Percentiles rank a stretch among this genome's conserved stretches.
Conservation (phyloP, 2,888 invertebrate genomes). For the Anoncus sp. region DNA sequence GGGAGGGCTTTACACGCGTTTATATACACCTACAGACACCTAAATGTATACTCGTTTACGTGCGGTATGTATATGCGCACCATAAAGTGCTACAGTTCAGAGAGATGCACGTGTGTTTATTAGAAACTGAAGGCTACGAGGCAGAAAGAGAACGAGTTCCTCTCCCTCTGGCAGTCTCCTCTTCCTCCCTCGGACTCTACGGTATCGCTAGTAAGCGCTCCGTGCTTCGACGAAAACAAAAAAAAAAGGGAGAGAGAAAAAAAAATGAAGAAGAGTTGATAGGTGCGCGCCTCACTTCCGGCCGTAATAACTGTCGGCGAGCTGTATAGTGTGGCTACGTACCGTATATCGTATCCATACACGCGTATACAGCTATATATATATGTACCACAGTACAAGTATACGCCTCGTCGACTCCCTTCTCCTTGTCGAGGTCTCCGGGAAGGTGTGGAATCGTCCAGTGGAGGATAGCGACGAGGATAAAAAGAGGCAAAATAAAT, state of each 20-base stretch:
- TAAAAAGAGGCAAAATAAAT: slow-evolving; percentile 17
- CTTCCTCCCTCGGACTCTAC: slow-evolving; percentile 41
- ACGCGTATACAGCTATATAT: background rate
- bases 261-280: slow-evolving; percentile 38
- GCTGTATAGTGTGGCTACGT: slow-evolving; percentile 21
- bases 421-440: slow-evolving; percentile 53
- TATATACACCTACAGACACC: slow-evolving; percentile 6
- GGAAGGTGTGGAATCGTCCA: slow-evolving; percentile 30
- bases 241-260: background rate
- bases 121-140: slow-evolving; percentile 48
- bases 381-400: slow-evolving; percentile 16
- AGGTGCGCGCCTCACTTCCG: slow-evolving; percentile 63
- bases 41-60: slow-evolving; percentile 9
- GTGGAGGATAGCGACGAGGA: slow-evolving; percentile 28
- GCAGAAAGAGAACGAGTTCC: background rate
- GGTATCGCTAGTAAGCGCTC: slow-evolving; percentile 36
- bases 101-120: slow-evolving; percentile 46
- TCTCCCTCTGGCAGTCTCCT: slow-evolving; percentile 22
- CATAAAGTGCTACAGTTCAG: slow-evolving; percentile 37
- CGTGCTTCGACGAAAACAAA: background rate
- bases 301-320: slow-evolving; percentile 67
- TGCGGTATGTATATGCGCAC: background rate
- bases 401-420: slow-evolving; percentile 63
- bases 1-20: slow-evolving; percentile 44
- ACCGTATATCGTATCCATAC: slow-evolving; percentile 14